phyloP scores from a whole-genome alignment of 2,888 invertebrate species.

The Ormyrus labotus region DNA sequence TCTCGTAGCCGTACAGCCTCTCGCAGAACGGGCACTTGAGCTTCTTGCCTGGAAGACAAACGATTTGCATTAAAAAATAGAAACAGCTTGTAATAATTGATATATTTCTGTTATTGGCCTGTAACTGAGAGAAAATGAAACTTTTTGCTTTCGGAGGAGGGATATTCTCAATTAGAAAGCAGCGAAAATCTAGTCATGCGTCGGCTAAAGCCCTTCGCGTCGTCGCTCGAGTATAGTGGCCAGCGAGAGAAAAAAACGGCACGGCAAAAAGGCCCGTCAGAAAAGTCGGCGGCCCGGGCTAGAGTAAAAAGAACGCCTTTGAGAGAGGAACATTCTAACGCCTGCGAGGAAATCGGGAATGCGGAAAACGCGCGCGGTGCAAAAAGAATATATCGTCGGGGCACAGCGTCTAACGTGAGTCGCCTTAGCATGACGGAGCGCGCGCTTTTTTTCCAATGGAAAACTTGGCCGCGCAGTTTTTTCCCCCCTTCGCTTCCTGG shows the following conservation, averaged over 20 bases:
- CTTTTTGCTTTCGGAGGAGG: too few species aligned
- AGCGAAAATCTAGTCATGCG: too few species aligned
- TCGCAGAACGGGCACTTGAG: slow-evolving; percentile 95
- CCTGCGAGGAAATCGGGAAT: neutral
- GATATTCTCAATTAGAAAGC: too few species aligned
- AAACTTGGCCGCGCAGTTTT: too few species aligned
- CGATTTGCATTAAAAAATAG: neutral
- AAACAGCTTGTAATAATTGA: too few species aligned
- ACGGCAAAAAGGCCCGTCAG: neutral
- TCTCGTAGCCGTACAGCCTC: slow-evolving; percentile 94
- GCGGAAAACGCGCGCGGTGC: neutral
- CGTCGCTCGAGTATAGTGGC: too few species aligned
- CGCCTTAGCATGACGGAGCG: neutral
- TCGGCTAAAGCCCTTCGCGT: too few species aligned
- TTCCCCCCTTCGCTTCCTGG: too few species aligned
- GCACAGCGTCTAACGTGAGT: neutral
- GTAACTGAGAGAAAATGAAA: too few species aligned
- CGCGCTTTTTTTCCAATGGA: neutral
- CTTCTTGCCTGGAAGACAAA: slow-evolving; percentile 85
- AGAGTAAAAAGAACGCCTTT: neutral
- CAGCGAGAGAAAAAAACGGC: neutral
- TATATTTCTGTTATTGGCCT: too few species aligned
- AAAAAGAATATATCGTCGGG: neutral
- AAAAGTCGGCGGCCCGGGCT: too few species aligned
- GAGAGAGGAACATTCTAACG: neutral